phyloP scores from a whole-genome alignment of 2,888 invertebrate species.

The Cephonodes hylas region DNA sequence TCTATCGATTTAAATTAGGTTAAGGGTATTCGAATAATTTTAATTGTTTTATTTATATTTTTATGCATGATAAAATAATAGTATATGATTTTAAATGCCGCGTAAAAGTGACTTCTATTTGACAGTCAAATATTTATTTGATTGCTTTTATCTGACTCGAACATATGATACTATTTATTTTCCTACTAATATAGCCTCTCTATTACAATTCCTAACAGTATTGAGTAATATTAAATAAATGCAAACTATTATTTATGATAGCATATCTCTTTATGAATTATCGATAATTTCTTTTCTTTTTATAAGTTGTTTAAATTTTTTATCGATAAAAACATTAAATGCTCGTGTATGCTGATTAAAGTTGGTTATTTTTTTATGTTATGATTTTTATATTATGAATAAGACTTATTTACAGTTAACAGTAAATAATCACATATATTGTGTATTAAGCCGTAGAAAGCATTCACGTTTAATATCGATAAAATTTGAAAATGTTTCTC shows the following conservation, averaged over 20 bases:
- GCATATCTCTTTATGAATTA: neutral
- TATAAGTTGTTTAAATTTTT: too few species aligned
- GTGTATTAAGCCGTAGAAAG: neutral
- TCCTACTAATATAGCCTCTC: neutral
- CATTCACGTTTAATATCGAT: neutral
- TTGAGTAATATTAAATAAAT: neutral
- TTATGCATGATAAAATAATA: neutral
- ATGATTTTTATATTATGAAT: neutral
- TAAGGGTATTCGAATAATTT: neutral
- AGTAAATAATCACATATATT: neutral
- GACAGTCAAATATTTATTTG: neutral
- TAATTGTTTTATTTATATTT: neutral
- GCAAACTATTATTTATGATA: neutral
- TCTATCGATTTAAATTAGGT: neutral
- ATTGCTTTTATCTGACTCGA: neutral
- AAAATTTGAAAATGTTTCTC: neutral
- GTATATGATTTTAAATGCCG: neutral
- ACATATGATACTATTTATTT: neutral
- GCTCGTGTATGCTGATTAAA: neutral
- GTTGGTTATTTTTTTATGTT: neutral
- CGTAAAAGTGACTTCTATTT: neutral
- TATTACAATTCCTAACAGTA: neutral
- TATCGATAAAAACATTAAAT: neutral
- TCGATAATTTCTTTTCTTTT: neutral
- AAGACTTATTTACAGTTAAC: neutral